Conservation (phyloP, 2,797 vertebrate species). For the Australoheros facetus region DNA sequence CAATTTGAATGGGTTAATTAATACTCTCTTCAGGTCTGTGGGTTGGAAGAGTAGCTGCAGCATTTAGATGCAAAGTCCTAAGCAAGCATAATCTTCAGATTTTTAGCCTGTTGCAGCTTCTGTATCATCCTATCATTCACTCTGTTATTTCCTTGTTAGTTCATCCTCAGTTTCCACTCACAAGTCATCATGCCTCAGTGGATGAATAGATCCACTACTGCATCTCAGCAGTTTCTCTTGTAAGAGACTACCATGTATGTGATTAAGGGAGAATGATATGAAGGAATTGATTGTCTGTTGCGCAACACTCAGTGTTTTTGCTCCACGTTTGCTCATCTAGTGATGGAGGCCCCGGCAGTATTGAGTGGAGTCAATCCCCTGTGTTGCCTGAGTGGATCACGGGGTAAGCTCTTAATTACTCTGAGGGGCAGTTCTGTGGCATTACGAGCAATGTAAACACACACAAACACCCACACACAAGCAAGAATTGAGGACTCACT, state of each 20-base stretch:
- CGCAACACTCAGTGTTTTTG: conserved; percentile 17
- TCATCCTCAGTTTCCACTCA: conserved; percentile 19
- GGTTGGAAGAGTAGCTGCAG: neutral
- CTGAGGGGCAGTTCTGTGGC: conserved; percentile 65
- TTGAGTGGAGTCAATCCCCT: conserved; percentile 58
- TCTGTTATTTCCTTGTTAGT: conserved; percentile 9
- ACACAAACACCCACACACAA: conserved; percentile 21
- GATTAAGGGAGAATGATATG: conserved; percentile 29
- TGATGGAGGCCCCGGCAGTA: conserved; percentile 49
- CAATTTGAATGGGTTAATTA: neutral
- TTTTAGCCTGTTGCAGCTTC: neutral
- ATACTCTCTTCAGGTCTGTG: neutral
- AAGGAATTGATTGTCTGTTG: conserved; percentile 36
- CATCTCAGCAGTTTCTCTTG: conserved; percentile 13
- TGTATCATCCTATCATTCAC: neutral
- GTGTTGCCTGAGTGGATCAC: conserved; percentile 63
- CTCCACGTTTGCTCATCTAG: conserved; percentile 36
- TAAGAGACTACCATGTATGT: conserved; percentile 4
- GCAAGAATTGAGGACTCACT: neutral
- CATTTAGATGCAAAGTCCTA: neutral
- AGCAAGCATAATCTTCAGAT: neutral
- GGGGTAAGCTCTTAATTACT: conserved; percentile 76
- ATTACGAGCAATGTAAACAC: conserved; percentile 57
- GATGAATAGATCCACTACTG: neutral
- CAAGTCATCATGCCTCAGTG: neutral